Conservation (phyloP, 2,113 vertebrate species). For the Leucoraja erinaceus region DNA sequence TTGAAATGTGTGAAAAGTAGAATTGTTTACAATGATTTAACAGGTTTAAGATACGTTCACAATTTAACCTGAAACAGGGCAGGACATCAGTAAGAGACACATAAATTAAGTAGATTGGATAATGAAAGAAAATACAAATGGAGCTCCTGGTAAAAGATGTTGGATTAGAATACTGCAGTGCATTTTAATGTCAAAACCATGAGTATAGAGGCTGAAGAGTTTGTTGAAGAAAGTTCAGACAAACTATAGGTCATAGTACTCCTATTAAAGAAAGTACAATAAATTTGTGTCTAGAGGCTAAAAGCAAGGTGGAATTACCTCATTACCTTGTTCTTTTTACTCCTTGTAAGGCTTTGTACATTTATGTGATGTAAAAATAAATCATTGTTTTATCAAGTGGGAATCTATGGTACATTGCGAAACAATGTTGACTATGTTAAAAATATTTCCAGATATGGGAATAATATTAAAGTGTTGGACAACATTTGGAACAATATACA, state of each 20-base stretch:
- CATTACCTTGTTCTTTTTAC: neutral
- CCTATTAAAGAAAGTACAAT: neutral
- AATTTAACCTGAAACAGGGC: neutral
- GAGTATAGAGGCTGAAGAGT: neutral
- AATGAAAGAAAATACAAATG: neutral
- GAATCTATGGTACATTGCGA: neutral
- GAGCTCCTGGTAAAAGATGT: neutral
- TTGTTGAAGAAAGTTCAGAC: neutral
- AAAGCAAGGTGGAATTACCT: neutral
- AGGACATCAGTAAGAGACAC: neutral
- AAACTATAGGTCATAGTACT: neutral
- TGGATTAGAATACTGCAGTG: neutral
- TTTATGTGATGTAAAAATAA: neutral
- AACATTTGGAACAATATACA: neutral
- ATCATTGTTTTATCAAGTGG: neutral
- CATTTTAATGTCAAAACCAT: neutral
- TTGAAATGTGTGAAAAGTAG: neutral
- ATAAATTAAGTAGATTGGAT: neutral
- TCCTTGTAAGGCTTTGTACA: neutral
- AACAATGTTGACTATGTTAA: neutral
- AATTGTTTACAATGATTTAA: neutral
- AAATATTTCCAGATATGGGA: neutral
- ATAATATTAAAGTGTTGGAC: neutral
- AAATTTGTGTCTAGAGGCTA: neutral
- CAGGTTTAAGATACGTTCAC: neutral